phyloP scores from a whole-genome alignment of 2,797 vertebrate species.

The Notoglanidium macrostoma region DNA sequence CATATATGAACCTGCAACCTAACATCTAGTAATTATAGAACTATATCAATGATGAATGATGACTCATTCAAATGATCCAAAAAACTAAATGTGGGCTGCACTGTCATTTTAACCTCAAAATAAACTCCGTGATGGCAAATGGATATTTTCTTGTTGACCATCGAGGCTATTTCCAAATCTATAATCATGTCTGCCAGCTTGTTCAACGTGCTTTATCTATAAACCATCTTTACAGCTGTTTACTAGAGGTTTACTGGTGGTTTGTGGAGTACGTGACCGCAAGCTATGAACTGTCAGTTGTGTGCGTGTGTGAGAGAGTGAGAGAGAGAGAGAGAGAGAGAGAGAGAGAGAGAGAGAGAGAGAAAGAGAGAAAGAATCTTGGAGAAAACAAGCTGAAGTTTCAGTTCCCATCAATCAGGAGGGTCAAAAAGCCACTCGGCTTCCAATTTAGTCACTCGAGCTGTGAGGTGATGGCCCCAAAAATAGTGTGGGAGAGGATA shows the following conservation, averaged over 20 bases:
- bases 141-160: slow-evolving; percentile 37
- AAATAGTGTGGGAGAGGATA: slow-evolving; percentile 81
- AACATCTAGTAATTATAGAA: background rate
- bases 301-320: background rate
- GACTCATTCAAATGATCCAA: background rate
- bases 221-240: slow-evolving; percentile 59
- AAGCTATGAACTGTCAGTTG: slow-evolving; percentile 46
- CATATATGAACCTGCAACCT: background rate
- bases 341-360: no score
- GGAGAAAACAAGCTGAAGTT: slow-evolving; percentile 59
- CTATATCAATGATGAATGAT: background rate
- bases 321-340: no score
- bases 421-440: slow-evolving; percentile 61
- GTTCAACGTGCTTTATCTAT: slow-evolving; percentile 29
- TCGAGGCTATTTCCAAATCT: slow-evolving; percentile 44
- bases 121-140: background rate
- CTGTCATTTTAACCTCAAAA: background rate
- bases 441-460: slow-evolving; percentile 66
- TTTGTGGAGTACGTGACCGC: slow-evolving; percentile 53
- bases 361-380: background rate
- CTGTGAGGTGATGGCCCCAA: slow-evolving; percentile 74
- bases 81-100: background rate
- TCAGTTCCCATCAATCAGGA: slow-evolving; percentile 53
- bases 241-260: slow-evolving; percentile 55
- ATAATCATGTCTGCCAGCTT: slow-evolving; percentile 24